A percentile compares a stretch with the other conserved stretches of the same genome.
phyloP scores from a whole-genome alignment of 2,113 vertebrate genomes.

The Empidonax traillii region DNA sequence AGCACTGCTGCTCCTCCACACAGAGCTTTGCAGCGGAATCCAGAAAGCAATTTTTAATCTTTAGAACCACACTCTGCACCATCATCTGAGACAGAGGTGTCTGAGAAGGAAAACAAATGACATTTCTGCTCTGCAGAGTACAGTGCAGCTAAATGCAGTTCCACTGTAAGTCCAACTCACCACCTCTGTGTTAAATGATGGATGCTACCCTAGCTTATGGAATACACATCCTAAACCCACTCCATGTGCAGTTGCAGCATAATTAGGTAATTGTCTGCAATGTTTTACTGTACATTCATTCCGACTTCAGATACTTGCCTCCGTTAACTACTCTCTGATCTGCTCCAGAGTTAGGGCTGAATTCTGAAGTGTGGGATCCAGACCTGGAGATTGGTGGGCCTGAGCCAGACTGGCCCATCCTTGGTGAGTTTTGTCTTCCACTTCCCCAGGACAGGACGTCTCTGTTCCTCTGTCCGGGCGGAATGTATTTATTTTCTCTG shows the following conservation, averaged over 20 bases:
- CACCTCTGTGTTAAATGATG: background rate
- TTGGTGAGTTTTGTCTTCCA: conserved; percentile 91
- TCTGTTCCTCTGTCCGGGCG: conserved; percentile 93
- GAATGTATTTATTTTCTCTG: conserved; percentile 98
- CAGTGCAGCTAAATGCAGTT: accelerated
- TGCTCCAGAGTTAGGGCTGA: conserved; percentile 86
- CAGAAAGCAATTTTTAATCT: background rate
- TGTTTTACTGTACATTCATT: background rate
- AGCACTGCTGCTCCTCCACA: conserved; percentile 38
- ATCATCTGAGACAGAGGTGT: conserved; percentile 20
- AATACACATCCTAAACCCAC: background rate
- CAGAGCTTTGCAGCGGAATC: background rate
- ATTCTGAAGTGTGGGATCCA: conserved; percentile 88
- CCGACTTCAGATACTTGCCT: conserved; percentile 81
- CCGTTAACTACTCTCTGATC: conserved; percentile 98
- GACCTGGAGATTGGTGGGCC: conserved; percentile 86
- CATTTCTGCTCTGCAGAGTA: background rate
- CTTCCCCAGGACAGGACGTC: conserved; percentile 93
- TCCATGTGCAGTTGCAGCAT: background rate
- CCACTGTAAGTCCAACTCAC: background rate
- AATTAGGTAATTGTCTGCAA: background rate
- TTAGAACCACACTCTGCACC: background rate
- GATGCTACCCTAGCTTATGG: background rate
- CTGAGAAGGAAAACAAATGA: background rate
- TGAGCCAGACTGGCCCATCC: conserved; percentile 85